A percentile compares a stretch with the other conserved stretches of the same genome.
phyloP scores from a whole-genome alignment of 2,797 vertebrate species.

The Poliocrania exsul region DNA sequence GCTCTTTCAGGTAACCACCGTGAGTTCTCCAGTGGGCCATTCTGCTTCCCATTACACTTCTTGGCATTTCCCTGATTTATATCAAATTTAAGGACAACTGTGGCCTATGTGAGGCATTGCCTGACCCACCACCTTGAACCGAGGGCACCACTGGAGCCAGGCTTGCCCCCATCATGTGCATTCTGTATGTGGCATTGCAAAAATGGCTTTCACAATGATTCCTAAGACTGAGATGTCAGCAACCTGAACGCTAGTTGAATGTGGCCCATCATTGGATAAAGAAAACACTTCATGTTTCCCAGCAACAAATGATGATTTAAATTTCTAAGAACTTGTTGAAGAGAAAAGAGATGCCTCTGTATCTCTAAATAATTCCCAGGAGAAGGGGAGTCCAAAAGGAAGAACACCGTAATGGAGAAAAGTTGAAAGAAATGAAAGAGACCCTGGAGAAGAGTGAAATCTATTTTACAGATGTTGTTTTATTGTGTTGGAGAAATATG shows the following conservation, averaged over 20 bases:
- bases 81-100: neutral
- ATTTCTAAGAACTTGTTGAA: neutral
- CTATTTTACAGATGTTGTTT: neutral
- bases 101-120: neutral
- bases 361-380: neutral
- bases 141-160: neutral
- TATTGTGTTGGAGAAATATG: neutral
- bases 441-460: neutral
- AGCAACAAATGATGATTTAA: neutral
- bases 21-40: neutral
- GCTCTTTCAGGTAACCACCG: neutral
- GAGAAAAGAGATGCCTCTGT: neutral
- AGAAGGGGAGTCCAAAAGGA: neutral
- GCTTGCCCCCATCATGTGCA: accelerated
- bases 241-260: neutral
- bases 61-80: neutral
- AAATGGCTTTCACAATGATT: neutral
- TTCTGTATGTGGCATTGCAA: neutral
- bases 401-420: neutral
- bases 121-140: neutral
- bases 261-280: neutral
- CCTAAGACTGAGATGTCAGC: neutral
- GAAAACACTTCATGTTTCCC: neutral
- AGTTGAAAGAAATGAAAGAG: neutral
- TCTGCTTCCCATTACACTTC: neutral